phyloP scores from a whole-genome alignment of 2,797 vertebrate species.

The Scleropages formosus region DNA sequence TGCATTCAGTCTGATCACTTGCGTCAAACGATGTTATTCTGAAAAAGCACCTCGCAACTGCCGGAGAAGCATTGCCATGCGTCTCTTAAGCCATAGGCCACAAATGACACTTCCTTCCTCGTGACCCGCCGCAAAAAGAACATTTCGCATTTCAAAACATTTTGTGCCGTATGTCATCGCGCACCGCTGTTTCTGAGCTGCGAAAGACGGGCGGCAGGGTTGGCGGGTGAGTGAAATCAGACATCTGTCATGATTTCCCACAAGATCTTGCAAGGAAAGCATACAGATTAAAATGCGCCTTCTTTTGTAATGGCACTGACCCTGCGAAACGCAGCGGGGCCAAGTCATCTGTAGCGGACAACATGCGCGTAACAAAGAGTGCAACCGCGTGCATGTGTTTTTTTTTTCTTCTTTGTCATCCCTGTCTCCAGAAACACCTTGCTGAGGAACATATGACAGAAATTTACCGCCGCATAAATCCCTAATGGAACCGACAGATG shows the following conservation, averaged over 20 bases:
- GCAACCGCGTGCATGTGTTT: no score
- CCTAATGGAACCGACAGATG: no score
- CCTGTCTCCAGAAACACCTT: no score
- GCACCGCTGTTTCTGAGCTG: constrained; percentile 1
- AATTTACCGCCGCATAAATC: no score
- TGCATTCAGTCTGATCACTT: neutral
- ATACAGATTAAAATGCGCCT: neutral
- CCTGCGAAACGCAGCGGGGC: no score
- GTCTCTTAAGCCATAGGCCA: neutral
- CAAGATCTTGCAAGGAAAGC: neutral
- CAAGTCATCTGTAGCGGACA: no score
- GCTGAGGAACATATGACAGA: no score
- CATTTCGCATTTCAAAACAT: neutral
- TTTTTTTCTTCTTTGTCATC: no score
- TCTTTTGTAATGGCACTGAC: no score
- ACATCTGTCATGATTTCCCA: neutral
- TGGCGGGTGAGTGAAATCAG: neutral
- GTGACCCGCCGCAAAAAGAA: constrained; percentile 2
- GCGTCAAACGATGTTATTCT: neutral
- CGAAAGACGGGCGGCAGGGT: no score
- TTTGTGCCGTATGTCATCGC: neutral
- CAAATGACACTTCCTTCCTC: neutral
- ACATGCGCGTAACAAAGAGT: no score
- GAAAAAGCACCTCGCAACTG: neutral
- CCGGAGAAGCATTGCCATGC: neutral